A percentile compares a stretch with the other conserved stretches of the same genome.
These are phyloP conservation scores for Drepana arcuata DNA, from an alignment of 1,140 invertebrate species.

Conservation along the genomic window DNA sequence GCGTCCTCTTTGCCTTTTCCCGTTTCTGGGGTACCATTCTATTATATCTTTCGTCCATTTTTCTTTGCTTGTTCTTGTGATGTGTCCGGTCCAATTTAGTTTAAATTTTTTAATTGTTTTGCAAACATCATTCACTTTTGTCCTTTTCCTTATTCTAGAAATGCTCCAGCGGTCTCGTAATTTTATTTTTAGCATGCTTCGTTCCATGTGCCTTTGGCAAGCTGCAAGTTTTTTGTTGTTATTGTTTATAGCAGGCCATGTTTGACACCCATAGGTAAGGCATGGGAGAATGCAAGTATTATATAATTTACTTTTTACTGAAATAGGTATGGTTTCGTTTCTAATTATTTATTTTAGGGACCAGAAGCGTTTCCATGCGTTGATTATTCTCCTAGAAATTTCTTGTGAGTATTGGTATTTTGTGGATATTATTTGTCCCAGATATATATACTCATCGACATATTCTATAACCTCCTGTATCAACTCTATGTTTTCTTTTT, in stretches of 20 bases:
- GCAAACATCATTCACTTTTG: not conserved
- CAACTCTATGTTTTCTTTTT: not conserved
- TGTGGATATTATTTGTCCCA: not conserved
- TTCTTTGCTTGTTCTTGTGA: not conserved
- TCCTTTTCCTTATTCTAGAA: not conserved
- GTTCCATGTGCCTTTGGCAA: constrained; percentile 2
- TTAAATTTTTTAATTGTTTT: not conserved
- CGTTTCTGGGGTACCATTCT: not conserved
- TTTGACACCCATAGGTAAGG: constrained; percentile 7
- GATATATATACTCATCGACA: not conserved
- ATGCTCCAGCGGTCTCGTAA: not conserved
- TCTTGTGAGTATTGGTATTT: constrained; percentile 1
- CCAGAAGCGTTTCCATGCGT: not conserved
- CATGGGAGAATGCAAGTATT: constrained; percentile 1
- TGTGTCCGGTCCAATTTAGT: not conserved
- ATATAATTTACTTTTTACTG: constrained; percentile 5
- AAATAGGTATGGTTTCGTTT: not conserved
- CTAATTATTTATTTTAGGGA: not conserved
- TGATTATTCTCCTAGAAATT: not conserved
- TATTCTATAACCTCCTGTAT: not conserved
- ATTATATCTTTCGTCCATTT: not conserved
- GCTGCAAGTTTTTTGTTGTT: constrained; percentile 2
- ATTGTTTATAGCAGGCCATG: constrained; percentile 2
- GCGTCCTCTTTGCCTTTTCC: not conserved
- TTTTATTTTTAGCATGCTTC: constrained; percentile 1